These are phyloP conservation scores for Eupithecia subumbrata DNA, from an alignment of 2,888 invertebrate species.

Conservation along the genomic window DNA sequence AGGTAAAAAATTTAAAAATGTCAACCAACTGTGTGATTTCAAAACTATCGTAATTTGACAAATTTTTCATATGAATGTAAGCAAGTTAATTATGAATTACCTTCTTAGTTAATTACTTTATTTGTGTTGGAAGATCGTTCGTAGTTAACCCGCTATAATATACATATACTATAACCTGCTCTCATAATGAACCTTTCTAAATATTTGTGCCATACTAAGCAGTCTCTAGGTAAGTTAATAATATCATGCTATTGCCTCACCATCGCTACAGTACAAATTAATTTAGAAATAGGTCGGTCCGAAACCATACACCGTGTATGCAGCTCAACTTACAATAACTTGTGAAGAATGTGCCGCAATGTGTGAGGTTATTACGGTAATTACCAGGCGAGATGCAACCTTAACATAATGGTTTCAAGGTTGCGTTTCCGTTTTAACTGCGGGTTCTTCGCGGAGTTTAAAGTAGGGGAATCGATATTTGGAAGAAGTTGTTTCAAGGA, in stretches of 20 bases:
- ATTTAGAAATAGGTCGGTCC: neutral
- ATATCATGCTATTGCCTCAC: neutral
- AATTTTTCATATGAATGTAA: too few relatives aligned
- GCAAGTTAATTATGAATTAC: too few relatives aligned
- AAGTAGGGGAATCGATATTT: neutral
- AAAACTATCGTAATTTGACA: too few relatives aligned
- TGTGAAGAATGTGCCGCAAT: conserved; percentile 28
- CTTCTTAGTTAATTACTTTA: too few relatives aligned
- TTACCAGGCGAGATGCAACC: conserved; percentile 19
- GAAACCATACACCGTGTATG: conserved; percentile 2
- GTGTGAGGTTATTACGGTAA: conserved; percentile 28
- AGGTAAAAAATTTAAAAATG: too few relatives aligned
- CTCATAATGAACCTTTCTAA: too few relatives aligned
- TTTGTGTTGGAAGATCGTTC: too few relatives aligned
- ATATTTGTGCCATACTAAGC: too few relatives aligned
- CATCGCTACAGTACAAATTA: neutral
- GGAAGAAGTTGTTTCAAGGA: neutral
- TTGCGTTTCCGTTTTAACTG: neutral
- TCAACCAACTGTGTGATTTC: too few relatives aligned
- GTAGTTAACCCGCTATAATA: too few relatives aligned
- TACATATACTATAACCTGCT: too few relatives aligned
- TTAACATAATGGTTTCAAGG: conserved; percentile 6
- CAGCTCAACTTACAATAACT: conserved; percentile 24
- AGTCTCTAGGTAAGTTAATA: too few relatives aligned
- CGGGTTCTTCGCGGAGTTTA: neutral